Evolutionary conservation across 2,888 invertebrate species (phyloP).

Genomic region (Azorinus chamasolen): DNA sequence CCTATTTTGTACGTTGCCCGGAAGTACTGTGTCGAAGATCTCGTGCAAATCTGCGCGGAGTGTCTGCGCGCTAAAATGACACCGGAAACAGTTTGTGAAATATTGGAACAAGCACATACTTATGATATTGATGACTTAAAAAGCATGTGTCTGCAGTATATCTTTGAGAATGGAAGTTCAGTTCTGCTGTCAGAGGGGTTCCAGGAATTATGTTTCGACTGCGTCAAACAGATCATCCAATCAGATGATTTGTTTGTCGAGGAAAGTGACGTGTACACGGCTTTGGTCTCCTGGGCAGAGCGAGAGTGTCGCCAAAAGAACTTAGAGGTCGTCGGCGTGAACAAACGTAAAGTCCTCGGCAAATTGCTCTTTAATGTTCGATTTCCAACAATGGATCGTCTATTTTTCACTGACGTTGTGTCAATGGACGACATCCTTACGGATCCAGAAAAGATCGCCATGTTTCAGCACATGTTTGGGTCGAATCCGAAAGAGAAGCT

Average conservation of each 20-base stretch:
- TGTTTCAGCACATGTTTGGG: constrained; percentile 63
- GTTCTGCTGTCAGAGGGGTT: constrained; percentile 87
- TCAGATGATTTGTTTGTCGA: constrained; percentile 90
- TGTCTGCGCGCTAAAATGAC: constrained; percentile 90
- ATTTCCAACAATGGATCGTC: constrained; percentile 79
- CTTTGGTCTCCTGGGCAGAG: constrained; percentile 68
- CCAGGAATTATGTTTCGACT: constrained; percentile 90
- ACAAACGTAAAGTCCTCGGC: constrained; percentile 64
- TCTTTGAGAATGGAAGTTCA: constrained; percentile 52
- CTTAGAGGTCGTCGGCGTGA: constrained; percentile 51
- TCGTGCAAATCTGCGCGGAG: constrained; percentile 90
- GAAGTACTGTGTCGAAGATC: constrained; percentile 91
- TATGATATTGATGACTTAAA: constrained; percentile 88
- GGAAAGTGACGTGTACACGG: constrained; percentile 70
- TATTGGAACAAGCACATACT: constrained; percentile 73
- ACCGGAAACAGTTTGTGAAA: constrained; percentile 88
- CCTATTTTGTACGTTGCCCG: constrained; percentile 91
- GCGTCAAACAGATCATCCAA: constrained; percentile 90
- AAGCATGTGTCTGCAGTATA: constrained; percentile 81
- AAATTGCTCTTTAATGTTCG: constrained; percentile 67
- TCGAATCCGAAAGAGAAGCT: constrained; percentile 50
- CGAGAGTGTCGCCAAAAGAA: constrained; percentile 65
- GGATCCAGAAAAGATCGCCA: constrained; percentile 47
- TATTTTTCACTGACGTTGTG: constrained; percentile 89
- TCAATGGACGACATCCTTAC: constrained; percentile 88